Base-by-base conservation (phyloP, 2,113 vertebrate genomes). In the Macroglossus sobrinus region DNA sequence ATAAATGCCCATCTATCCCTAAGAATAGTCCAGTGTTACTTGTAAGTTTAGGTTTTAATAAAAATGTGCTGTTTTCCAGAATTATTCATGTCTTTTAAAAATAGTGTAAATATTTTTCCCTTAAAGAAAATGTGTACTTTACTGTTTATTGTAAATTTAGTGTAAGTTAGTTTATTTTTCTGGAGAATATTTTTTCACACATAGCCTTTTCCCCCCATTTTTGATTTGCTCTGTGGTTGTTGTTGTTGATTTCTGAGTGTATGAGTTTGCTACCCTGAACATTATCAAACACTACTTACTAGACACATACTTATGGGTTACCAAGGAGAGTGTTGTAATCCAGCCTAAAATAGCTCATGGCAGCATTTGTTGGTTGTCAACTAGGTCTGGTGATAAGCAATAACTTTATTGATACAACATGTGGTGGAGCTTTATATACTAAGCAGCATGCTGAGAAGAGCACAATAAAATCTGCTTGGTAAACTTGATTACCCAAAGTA, bases 321-420 rank as follows among this genome's bases (percentile, higher is more conserved):
- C 75, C 96, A 93, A 93, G 89, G 75, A 95, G 94, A 97, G 22
- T 86, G 71, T 24, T 75, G 28, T 84, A 94, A 95, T 91, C 57
- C 69, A 72, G 59, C 89, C 94, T 96, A 96, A 97, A 98, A 96
- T 96, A 97, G 98, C 63, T 95, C 71, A 95, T 38, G 86, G 66
- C 91, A 97, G 86, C 3, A 78, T 95, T 95, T 98, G 50, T 78
- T 81, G 38, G 94, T 57, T 89, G 88, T 82, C 94, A 93, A 4
- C 89, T 97, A 94, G 59, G 84, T 97, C 91, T 98, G 92, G 96
- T 92, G 28, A 92, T 94, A 97, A 97, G 84, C 69, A 97, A 95
- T 87, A 86, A 76, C 85, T 97, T 98, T 95, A 97, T 98, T 97
- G 79, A 94, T 98, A 84, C 75, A 97, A 76, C 59, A 95, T 98